Percentiles rank a stretch among this genome's conserved stretches.
Evolutionary conservation across 1,140 invertebrate species (phyloP).

Genomic region (Copidosoma floridanum): DNA sequence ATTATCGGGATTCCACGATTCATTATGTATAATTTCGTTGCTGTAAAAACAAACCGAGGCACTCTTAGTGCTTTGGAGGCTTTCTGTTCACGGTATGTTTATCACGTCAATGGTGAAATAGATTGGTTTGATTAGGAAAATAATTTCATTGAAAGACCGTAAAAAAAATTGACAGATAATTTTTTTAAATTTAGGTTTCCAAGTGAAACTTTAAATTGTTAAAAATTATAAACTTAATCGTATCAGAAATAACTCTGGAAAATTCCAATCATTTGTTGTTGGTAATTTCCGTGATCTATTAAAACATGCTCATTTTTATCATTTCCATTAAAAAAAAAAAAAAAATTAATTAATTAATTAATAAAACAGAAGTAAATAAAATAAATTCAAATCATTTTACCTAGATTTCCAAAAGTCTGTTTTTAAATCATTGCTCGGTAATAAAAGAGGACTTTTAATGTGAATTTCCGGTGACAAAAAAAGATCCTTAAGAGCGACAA

Average conservation of each 20-base stretch:
- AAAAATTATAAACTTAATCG: no score
- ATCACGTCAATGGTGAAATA: no score
- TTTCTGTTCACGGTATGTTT: no score
- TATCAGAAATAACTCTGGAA: no score
- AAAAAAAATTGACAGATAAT: no score
- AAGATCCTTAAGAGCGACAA: conserved; percentile 44
- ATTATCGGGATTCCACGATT: conserved; percentile 6
- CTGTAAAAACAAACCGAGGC: conserved; percentile 4
- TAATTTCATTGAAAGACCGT: no score
- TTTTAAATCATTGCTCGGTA: conserved; percentile 10
- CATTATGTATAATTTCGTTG: conserved; percentile 14
- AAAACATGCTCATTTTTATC: neutral
- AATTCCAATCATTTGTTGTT: no score
- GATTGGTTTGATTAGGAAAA: no score
- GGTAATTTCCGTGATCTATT: no score
- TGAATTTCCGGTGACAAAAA: conserved; percentile 32
- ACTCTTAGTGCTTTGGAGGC: no score
- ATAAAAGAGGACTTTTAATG: conserved; percentile 12
- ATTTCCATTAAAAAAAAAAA: neutral
- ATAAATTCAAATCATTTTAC: conserved; percentile 3
- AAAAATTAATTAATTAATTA: neutral
- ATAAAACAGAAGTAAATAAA: neutral
- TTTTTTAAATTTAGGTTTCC: no score
- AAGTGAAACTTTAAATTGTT: no score
- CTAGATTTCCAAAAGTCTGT: conserved; percentile 19